Percentiles rank a stretch among this genome's conserved stretches.
Conservation (phyloP, 2,113 vertebrate species). For the Struthio camelus region DNA sequence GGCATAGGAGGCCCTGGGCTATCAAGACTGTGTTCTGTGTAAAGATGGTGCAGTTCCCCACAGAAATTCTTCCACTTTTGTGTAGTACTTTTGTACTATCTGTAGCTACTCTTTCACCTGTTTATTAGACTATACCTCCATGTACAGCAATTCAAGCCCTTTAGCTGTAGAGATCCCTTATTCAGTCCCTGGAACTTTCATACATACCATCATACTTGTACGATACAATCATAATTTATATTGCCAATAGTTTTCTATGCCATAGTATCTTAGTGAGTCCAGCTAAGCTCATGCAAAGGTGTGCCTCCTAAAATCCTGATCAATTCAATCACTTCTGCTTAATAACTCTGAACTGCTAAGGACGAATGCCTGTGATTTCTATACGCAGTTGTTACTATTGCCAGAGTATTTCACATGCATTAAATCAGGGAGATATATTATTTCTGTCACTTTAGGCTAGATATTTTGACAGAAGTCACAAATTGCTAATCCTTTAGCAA, state of each 20-base stretch:
- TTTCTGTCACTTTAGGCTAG: conserved; percentile 37
- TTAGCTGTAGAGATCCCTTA: background rate
- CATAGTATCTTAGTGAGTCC: background rate
- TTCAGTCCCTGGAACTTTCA: background rate
- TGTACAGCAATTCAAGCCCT: background rate
- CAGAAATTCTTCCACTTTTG: background rate
- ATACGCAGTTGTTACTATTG: background rate
- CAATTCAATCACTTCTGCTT: background rate
- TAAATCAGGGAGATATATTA: conserved; percentile 25
- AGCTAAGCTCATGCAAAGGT: background rate
- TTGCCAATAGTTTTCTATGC: background rate
- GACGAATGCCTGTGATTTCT: background rate
- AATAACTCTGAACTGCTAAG: background rate
- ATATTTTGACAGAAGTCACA: conserved; percentile 57
- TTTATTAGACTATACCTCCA: background rate
- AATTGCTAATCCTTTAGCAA: conserved; percentile 55
- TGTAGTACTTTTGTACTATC: background rate
- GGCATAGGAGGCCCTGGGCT: background rate
- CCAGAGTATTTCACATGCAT: conserved; percentile 24
- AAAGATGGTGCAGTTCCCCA: background rate
- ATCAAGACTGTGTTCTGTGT: background rate
- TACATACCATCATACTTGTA: background rate
- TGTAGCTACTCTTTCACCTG: background rate
- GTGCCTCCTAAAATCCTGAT: background rate
- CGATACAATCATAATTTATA: background rate